Conservation (phyloP, 2,888 invertebrate species). For the Drosophila mimetica region DNA sequence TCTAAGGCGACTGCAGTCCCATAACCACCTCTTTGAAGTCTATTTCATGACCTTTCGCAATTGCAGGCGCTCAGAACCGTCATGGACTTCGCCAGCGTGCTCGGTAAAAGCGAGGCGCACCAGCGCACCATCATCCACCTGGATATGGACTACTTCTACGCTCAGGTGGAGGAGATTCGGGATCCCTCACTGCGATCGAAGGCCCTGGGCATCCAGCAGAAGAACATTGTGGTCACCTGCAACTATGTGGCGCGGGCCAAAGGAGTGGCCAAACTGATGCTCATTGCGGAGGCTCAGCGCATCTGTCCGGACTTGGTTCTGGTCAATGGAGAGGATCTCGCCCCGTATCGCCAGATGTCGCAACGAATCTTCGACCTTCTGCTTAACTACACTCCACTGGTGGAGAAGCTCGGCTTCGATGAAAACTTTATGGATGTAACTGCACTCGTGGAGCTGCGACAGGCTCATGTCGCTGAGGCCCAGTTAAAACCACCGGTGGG, state of each 20-base stretch:
- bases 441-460: slow-evolving; percentile 84
- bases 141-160: slow-evolving; percentile 94
- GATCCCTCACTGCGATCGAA: slow-evolving; percentile 88
- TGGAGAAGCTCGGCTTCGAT: slow-evolving; percentile 93
- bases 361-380: slow-evolving; percentile 90
- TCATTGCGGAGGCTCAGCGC: slow-evolving; percentile 89
- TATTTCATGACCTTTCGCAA: slow-evolving; percentile 19
- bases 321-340: slow-evolving; percentile 93
- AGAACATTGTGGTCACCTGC: slow-evolving; percentile 92
- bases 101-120: slow-evolving; percentile 85
- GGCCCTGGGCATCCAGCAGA: slow-evolving; percentile 93
- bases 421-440: slow-evolving; percentile 94
- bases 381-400: slow-evolving; percentile 89
- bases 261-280: slow-evolving; percentile 92
- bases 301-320: slow-evolving; percentile 90
- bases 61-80: slow-evolving; percentile 41
- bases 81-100: slow-evolving; percentile 81
- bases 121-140: slow-evolving; percentile 90
- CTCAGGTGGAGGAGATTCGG: slow-evolving; percentile 92
- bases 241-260: slow-evolving; percentile 92
- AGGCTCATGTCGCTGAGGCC: slow-evolving; percentile 65
- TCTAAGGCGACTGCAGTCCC: not conserved
- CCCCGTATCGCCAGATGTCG: slow-evolving; percentile 91
- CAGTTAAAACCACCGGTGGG: slow-evolving; percentile 80
- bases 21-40: not conserved